Evolutionary conservation across 2,113 vertebrate species (phyloP), one percentile per base, ranked within the genome.

Genomic region (Dascyllus trimaculatus): DNA sequence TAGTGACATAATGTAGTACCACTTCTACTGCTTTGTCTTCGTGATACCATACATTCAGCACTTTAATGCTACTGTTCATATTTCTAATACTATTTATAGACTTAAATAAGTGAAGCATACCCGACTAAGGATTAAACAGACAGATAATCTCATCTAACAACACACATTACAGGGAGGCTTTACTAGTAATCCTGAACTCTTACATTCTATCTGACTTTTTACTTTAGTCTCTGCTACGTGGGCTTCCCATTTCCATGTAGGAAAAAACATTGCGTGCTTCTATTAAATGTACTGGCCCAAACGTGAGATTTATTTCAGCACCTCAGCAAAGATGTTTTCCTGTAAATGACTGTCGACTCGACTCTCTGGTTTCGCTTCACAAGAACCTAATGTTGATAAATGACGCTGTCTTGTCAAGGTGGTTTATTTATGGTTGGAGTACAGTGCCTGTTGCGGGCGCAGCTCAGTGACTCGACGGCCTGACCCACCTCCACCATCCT

Each of bases 371-470:
- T 82, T 75, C 22, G 22, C 74, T 60, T 82, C 84, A 67, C 62
- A 38, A 46, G 66, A 79, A 48, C 53, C 61, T 85, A 90, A 91
- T 84, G 86, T 78, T 89, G 90, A 87, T 78, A 74, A 87, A 89
- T 82, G 78, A 73, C 0, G 48, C 70, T 77, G 89, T 85, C 82
- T 43, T 74, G 82, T 84, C 77, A 78, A 80, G 56, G 78, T 78
- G 80, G 56, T 84, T 88, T 91, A 88, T 91, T 91, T 84, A 88
- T 82, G 75, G 82, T 57, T 13, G 35, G 32, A 19, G 59, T 75
- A 54, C 69, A 54, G 73, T 17, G 40, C 29, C 63, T 67, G 59
- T 74, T 82, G 71, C 81, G 68, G 62, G 38, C 53, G 58, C 74
- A 72, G 82, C 69, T 85, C 85, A 60, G 45, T 86, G 81, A 75